Percentiles rank a stretch among this genome's conserved stretches.
Conservation (phyloP, 30 jellyfish, hydroid and myxozoan genomes). For the Euphysa ruthae region DNA sequence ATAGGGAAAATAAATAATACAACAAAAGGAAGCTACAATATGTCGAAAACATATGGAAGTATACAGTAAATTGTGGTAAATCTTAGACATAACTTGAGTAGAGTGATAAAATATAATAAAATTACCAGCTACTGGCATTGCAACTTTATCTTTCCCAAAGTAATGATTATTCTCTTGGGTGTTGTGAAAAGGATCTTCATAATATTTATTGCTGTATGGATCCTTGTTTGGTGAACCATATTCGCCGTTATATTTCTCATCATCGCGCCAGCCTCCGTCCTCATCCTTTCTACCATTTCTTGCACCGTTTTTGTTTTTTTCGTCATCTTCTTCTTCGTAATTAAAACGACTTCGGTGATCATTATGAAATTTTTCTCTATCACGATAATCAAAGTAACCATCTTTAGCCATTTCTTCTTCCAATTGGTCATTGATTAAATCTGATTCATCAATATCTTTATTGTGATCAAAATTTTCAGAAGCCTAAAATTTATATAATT, state of each 20-base stretch:
- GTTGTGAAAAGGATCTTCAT: too few species aligned
- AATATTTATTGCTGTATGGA: too few species aligned
- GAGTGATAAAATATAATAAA: too few species aligned
- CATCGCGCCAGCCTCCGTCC: neutral
- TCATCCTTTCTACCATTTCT: neutral
- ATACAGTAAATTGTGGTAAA: too few species aligned
- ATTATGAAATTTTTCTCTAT: neutral
- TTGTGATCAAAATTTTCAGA: neutral
- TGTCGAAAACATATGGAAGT: too few species aligned
- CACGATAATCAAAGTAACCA: neutral
- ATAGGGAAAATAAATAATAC: too few species aligned
- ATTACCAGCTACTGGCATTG: too few species aligned
- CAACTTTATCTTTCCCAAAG: too few species aligned
- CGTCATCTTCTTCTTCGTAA: slow-evolving; percentile 3
- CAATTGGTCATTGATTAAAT: neutral
- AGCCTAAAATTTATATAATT: neutral
- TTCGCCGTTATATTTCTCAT: neutral
- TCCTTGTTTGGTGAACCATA: neutral
- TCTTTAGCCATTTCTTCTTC: neutral
- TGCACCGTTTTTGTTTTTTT: neutral
- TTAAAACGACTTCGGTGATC: neutral
- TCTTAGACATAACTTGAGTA: too few species aligned
- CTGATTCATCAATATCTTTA: neutral
- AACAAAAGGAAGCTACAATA: too few species aligned
- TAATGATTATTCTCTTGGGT: too few species aligned